A percentile compares a stretch with the other conserved stretches of the same genome.
These are phyloP conservation scores for Prionailurus bengalensis DNA, from an alignment of 2,113 vertebrate species.

Conservation along the genomic window DNA sequence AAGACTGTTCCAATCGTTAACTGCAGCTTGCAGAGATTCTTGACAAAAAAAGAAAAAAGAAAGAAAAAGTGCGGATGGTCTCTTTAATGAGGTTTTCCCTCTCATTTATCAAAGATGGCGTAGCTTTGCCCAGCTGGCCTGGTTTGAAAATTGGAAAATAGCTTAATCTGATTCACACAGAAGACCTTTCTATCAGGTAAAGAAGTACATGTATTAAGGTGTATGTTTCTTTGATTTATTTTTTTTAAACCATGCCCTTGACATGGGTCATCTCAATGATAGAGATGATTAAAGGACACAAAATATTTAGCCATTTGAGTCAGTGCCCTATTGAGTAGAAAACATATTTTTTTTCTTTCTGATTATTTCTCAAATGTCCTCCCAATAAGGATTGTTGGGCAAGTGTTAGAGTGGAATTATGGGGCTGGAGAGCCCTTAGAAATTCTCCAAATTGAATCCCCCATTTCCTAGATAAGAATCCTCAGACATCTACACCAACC, in stretches of 20 bases:
- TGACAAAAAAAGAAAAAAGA: conserved; percentile 40
- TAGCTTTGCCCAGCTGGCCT: conserved; percentile 74
- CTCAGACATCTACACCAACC: background rate
- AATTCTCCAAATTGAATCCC: background rate
- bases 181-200: conserved; percentile 53
- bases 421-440: background rate
- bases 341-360: conserved; percentile 40
- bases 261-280: background rate
- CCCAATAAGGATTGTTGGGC: background rate
- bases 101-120: conserved; percentile 75
- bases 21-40: conserved; percentile 70
- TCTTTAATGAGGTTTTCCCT: conserved; percentile 85
- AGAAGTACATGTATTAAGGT: conserved; percentile 30
- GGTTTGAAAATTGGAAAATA: conserved; percentile 81
- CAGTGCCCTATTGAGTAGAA: background rate
- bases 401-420: background rate
- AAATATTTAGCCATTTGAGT: background rate
- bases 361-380: conserved; percentile 37
- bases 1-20: conserved; percentile 84
- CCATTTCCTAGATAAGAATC: background rate
- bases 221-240: conserved; percentile 57
- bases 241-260: conserved; percentile 63
- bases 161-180: conserved; percentile 78
- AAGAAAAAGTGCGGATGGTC: conserved; percentile 42
- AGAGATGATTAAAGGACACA: conserved; percentile 59